These are phyloP conservation scores for Aphidoletes aphidimyza DNA, from an alignment of 2,888 invertebrate genomes.

Conservation along the genomic window DNA sequence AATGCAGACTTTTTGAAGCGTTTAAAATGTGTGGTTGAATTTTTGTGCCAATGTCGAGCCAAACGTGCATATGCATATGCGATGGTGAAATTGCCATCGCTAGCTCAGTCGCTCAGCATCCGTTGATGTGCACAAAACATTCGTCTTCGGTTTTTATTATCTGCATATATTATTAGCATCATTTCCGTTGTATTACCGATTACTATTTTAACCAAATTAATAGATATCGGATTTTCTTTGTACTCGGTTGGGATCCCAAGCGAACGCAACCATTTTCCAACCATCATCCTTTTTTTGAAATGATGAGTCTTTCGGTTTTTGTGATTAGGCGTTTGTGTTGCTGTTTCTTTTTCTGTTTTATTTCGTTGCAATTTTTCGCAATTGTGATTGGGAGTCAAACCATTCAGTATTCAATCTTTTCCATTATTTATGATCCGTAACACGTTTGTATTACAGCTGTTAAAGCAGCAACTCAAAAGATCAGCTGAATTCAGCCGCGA, in stretches of 20 bases:
- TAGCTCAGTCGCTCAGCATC: no score
- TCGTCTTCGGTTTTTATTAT: not conserved
- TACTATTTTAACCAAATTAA: not conserved
- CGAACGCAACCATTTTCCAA: not conserved
- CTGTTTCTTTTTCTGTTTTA: not conserved
- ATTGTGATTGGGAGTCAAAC: not conserved
- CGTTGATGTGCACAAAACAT: no score
- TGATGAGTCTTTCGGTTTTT: no score
- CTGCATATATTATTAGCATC: slow-evolving; percentile 12
- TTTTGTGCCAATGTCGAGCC: no score
- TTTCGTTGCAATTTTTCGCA: not conserved
- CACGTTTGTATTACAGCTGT: slow-evolving; percentile 23
- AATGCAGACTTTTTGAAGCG: no score
- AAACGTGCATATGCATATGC: no score
- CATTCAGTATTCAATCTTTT: not conserved
- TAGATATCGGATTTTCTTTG: not conserved
- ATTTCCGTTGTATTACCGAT: not conserved
- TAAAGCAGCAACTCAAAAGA: slow-evolving; percentile 33
- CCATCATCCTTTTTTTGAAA: not conserved
- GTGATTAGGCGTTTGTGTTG: no score
- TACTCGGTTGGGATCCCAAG: not conserved
- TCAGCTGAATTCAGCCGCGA: not conserved
- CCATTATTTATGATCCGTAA: slow-evolving; percentile 17
- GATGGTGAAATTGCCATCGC: no score
- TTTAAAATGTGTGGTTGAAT: not conserved